A percentile compares a stretch with the other conserved stretches of the same genome.
These are phyloP conservation scores for Catocala fraxini DNA, from an alignment of 2,888 invertebrate genomes.

Conservation along the genomic window DNA sequence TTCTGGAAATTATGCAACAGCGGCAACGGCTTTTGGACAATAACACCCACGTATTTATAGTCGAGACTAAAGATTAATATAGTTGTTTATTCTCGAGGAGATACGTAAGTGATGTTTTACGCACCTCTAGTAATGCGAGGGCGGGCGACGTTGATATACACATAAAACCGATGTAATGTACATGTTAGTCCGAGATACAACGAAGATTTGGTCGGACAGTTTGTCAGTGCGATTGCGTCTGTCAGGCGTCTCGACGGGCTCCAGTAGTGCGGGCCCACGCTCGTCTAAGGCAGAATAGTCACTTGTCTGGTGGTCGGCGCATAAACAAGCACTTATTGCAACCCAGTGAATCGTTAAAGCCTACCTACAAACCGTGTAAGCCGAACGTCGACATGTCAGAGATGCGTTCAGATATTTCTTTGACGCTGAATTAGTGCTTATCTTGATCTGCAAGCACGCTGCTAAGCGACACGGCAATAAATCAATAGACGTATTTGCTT, in stretches of 20 bases:
- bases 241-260: conserved; percentile 23
- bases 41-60: conserved; percentile 36
- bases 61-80: conserved; percentile 19
- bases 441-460: conserved; percentile 29
- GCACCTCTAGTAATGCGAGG: conserved; percentile 22
- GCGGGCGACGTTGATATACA: conserved; percentile 22
- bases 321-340: conserved; percentile 35
- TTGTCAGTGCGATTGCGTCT: conserved; percentile 27
- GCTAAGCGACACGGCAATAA: conserved; percentile 35
- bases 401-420: conserved; percentile 36
- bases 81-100: conserved; percentile 21
- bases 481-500: conserved; percentile 45
- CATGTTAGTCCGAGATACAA: conserved; percentile 41
- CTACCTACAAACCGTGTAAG: conserved; percentile 31
- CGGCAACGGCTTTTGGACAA: conserved; percentile 47
- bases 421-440: conserved; percentile 30
- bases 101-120: conserved; percentile 26
- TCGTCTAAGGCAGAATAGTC: conserved; percentile 18
- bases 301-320: conserved; percentile 18
- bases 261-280: conserved; percentile 25
- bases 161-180: conserved; percentile 34
- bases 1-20: conserved; percentile 54
- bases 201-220: conserved; percentile 33
- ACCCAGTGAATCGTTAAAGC: conserved; percentile 28
- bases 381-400: conserved; percentile 11